Evolutionary conservation across 2,797 vertebrate species (phyloP), one percentile per base, ranked within the genome.

Genomic region (Kryptolebias ocellatus): DNA sequence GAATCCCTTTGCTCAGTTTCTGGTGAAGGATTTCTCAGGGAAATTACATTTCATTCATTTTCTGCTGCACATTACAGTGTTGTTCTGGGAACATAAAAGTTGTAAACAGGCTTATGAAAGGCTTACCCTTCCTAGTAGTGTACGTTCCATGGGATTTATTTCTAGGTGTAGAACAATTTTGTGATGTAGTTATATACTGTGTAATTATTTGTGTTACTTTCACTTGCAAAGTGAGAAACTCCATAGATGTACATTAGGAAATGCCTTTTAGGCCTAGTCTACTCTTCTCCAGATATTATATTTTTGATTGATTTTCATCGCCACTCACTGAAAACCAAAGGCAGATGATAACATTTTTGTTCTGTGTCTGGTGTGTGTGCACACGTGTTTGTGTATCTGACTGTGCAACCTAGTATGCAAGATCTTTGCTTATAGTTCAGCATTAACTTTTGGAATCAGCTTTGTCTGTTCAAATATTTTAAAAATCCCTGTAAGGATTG

Each of bases 1-100:
- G 87, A 91, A 91, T 93, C 91, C 89, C 74, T 92, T 89, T 89
- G 86, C 91, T 92, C 86, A 84, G 70, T 92, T 91, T 91, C 83
- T 89, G 85, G 58, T 57, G 34, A 70, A 74, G 89, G 69, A 87
- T 89, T 91, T 90, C 79, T 86, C 66, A 69, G 73, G 81, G 80
- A 90, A 89, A 90, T 87, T 82, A 90, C 87, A 90, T 88, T 89
- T 88, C 60, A 85, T 88, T 89, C 67, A 84, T 87, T 89, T 88
- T 86, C 53, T 74, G 59, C 73, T 63, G 69, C 72, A 84, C 67
- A 85, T 72, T 83, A 79, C 70, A 77, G 72, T 78, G 79, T 83
- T 85, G 81, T 88, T 87, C 64, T 71, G 76, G 69, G 72, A 51
- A 86, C 70, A 73, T 65, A 71, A 74, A 85, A 81, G 75, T 80